These are phyloP conservation scores for Mustela erminea DNA, from an alignment of 2,797 vertebrate genomes.

Conservation along the genomic window DNA sequence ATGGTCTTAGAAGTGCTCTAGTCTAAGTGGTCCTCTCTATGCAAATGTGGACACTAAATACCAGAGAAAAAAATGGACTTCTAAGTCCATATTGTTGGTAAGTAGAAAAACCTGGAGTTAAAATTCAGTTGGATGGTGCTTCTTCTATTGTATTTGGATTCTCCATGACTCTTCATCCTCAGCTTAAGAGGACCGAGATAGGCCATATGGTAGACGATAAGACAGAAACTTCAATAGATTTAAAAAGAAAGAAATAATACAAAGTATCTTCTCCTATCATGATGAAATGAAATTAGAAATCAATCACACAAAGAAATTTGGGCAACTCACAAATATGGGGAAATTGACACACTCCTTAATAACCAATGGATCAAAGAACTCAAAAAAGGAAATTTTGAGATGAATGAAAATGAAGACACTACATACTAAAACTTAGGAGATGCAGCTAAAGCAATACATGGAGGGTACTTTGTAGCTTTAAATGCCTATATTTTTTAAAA, in stretches of 20 bases:
- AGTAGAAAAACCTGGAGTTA: not conserved
- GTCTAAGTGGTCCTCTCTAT: not conserved
- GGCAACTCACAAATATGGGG: not conserved
- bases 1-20: not conserved
- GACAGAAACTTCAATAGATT: not conserved
- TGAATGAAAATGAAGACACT: not conserved
- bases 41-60: not conserved
- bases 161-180: not conserved
- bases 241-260: not conserved
- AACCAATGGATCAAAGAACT: not conserved
- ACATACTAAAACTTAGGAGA: not conserved
- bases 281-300: conserved; percentile 15
- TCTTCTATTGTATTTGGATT: not conserved
- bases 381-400: not conserved
- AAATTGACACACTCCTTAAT: not conserved
- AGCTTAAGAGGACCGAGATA: not conserved
- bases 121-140: not conserved
- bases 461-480: not conserved
- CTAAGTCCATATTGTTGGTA: not conserved
- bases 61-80: not conserved
- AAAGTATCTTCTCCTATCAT: not conserved
- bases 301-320: not conserved
- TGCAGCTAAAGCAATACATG: not conserved
- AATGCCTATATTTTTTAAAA: not conserved
- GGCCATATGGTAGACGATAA: not conserved